These are phyloP conservation scores for Styela clava DNA, from an alignment of 23 tunicate genomes.

Conservation along the genomic window DNA sequence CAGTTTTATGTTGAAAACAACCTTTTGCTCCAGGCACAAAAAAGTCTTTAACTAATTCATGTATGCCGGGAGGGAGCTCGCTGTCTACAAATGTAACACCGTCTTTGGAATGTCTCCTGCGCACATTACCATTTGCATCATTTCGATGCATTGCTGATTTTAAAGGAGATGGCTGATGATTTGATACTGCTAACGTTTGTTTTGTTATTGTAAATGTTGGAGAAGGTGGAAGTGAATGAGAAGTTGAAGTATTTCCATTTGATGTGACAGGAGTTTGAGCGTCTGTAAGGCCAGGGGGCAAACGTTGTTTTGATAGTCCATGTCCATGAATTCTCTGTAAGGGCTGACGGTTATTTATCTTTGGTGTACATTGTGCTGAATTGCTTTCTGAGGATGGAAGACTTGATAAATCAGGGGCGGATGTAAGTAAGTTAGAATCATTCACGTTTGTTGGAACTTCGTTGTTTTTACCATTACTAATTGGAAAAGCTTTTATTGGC, in stretches of 20 bases:
- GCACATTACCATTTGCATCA: not conserved
- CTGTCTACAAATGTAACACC: constrained; percentile 13
- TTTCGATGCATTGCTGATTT: not conserved
- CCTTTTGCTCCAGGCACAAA: constrained; percentile 49
- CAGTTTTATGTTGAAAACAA: constrained; percentile 37
- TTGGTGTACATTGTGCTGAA: constrained; percentile 2
- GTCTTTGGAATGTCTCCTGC: constrained; percentile 1
- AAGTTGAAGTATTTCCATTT: not conserved
- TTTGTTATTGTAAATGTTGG: not conserved
- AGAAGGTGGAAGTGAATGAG: not conserved
- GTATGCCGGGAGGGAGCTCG: constrained; percentile 18
- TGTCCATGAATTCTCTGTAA: constrained; percentile 20
- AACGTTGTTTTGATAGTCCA: not conserved
- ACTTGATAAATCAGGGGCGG: constrained; percentile 19
- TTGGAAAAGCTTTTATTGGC: constrained; percentile 17
- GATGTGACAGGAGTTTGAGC: not conserved
- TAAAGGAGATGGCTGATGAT: not conserved
- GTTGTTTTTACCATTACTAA: not conserved
- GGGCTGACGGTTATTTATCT: constrained; percentile 2
- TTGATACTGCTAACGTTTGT: not conserved
- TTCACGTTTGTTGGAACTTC: not conserved
- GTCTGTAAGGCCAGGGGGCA: constrained; percentile 15
- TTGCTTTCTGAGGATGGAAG: constrained; percentile 1
- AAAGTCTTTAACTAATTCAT: not conserved
- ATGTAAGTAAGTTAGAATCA: constrained; percentile 14